A percentile compares a stretch with the other conserved stretches of the same genome.
Conservation (phyloP, 2,888 invertebrate genomes). For the Phasia obesa region DNA sequence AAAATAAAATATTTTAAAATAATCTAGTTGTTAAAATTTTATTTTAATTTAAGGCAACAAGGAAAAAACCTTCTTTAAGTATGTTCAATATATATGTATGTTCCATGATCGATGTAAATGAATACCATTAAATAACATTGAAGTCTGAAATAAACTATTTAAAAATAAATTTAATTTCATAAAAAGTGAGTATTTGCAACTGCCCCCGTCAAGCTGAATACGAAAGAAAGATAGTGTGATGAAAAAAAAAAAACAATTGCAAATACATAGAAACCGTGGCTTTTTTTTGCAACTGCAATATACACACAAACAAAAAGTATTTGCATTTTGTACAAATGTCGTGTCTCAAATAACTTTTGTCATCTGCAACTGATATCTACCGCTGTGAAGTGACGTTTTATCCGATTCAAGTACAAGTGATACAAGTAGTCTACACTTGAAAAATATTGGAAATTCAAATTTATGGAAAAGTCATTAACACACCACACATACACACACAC, state of each 20-base stretch:
- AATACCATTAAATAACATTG: conserved; percentile 39
- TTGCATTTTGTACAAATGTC: conserved; percentile 67
- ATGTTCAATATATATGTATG: not conserved
- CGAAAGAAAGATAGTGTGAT: not conserved
- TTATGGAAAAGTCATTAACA: conserved; percentile 67
- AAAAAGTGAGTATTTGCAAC: conserved; percentile 26
- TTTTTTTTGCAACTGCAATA: conserved; percentile 14
- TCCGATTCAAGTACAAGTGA: conserved; percentile 64
- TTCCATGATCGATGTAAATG: conserved; percentile 11
- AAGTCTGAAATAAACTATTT: conserved; percentile 3
- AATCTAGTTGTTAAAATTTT: too few relatives aligned
- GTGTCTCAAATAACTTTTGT: conserved; percentile 54
- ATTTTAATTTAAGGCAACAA: too few relatives aligned
- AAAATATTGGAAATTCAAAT: conserved; percentile 66
- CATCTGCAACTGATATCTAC: conserved; percentile 67
- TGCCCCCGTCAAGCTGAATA: conserved; percentile 29
- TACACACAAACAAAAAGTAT: conserved; percentile 32
- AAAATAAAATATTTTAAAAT: too few relatives aligned
- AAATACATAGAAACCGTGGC: not conserved
- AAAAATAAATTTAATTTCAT: conserved; percentile 19
- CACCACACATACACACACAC: conserved; percentile 11
- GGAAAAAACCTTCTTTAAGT: too few relatives aligned
- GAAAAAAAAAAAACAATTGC: not conserved
- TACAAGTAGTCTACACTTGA: conserved; percentile 63
- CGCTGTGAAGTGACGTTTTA: conserved; percentile 69